These are phyloP conservation scores for Drosophila sturtevanti DNA, from an alignment of 1,140 invertebrate genomes.

Conservation along the genomic window DNA sequence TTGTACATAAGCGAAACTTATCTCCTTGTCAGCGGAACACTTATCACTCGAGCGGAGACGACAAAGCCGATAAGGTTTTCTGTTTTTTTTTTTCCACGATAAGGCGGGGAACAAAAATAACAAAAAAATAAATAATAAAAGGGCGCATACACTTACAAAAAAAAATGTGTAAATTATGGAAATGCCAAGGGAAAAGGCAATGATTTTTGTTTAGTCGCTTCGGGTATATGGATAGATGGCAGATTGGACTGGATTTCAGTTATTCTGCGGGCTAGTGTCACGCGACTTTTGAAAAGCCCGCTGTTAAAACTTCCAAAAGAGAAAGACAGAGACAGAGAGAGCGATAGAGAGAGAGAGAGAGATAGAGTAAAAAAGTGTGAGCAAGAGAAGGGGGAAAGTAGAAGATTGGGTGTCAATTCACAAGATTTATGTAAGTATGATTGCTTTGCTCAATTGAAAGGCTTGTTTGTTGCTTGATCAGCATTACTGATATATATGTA, in stretches of 20 bases:
- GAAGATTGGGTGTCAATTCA: slow-evolving; percentile 21
- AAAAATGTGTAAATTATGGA: slow-evolving; percentile 1
- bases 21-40: slow-evolving; percentile 49
- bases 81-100: slow-evolving; percentile 44
- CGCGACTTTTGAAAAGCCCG: slow-evolving; percentile 31
- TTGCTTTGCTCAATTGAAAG: slow-evolving; percentile 59
- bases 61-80: slow-evolving; percentile 59
- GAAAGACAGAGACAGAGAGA: not conserved
- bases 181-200: not conserved
- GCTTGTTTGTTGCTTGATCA: slow-evolving; percentile 53
- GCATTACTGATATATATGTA: slow-evolving; percentile 29
- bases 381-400: not conserved
- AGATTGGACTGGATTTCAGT: not conserved
- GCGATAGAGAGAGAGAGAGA: not conserved
- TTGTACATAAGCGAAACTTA: slow-evolving; percentile 53
- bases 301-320: slow-evolving; percentile 9
- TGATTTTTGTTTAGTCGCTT: slow-evolving; percentile 1
- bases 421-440: slow-evolving; percentile 26
- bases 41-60: slow-evolving; percentile 58
- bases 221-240: not conserved
- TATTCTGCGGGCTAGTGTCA: slow-evolving; percentile 11
- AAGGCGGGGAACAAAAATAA: slow-evolving; percentile 31
- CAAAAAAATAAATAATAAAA: not conserved
- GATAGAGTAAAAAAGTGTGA: too few relatives aligned
- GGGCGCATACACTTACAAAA: not conserved